phyloP scores from a whole-genome alignment of 2,113 vertebrate species.

The Brachyhypopomus occidentalis region DNA sequence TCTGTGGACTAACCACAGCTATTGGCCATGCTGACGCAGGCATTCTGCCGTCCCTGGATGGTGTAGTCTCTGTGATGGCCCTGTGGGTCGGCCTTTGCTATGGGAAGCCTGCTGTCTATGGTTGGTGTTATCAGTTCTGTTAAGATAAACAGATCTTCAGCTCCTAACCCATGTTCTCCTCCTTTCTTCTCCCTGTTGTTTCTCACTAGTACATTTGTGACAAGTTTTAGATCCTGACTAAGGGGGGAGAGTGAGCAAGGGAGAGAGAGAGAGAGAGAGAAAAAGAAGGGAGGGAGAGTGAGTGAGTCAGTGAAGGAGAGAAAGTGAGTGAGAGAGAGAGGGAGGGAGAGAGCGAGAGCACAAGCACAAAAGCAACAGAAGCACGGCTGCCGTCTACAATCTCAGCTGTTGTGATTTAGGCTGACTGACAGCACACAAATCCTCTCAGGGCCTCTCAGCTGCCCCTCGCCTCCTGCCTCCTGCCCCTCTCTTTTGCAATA shows the following conservation, averaged over 20 bases:
- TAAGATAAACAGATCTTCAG: slow-evolving; percentile 7
- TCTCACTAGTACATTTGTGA: neutral
- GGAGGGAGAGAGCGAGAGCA: slow-evolving; percentile 34
- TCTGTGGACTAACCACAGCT: neutral
- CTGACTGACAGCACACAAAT: slow-evolving; percentile 74
- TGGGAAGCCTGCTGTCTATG: too few relatives aligned
- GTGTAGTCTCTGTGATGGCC: too few relatives aligned
- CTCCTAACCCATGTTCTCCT: neutral
- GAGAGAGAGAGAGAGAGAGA: slow-evolving; percentile 35
- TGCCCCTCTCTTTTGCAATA: slow-evolving; percentile 59
- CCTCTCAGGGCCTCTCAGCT: slow-evolving; percentile 78
- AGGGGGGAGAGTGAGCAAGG: neutral
- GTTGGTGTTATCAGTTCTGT: neutral
- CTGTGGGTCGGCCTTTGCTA: too few relatives aligned
- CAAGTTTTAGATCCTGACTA: slow-evolving; percentile 17
- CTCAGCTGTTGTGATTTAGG: slow-evolving; percentile 86
- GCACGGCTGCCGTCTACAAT: slow-evolving; percentile 62
- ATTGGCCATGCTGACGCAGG: too few relatives aligned
- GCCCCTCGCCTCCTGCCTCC: slow-evolving; percentile 70
- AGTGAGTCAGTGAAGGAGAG: neutral
- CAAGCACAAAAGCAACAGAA: slow-evolving; percentile 42
- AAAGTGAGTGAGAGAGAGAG: slow-evolving; percentile 20
- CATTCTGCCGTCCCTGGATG: too few relatives aligned
- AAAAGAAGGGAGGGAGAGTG: slow-evolving; percentile 1
- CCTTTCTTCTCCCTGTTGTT: neutral